A percentile compares a stretch with the other conserved stretches of the same genome.
These are phyloP conservation scores for Nasua narica DNA, from an alignment of 2,797 vertebrate genomes.

Conservation along the genomic window DNA sequence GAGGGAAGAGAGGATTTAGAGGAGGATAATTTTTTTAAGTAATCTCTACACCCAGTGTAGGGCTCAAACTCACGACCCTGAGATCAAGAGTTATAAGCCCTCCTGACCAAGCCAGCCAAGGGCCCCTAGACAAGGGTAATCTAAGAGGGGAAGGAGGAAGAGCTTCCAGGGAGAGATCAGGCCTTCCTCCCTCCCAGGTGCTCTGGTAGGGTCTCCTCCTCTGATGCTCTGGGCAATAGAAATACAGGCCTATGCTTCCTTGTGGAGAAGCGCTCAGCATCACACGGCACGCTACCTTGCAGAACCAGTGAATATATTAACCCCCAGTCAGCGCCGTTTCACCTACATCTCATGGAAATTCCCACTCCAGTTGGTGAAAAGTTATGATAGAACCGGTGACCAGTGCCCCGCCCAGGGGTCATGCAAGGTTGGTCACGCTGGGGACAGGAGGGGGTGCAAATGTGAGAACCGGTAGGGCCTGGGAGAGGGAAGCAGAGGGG, in stretches of 20 bases:
- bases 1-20: too few species aligned
- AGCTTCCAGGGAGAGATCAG: background rate
- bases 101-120: background rate
- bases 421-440: background rate
- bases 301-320: background rate
- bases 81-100: background rate
- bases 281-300: background rate
- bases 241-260: background rate
- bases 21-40: background rate
- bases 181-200: too few species aligned
- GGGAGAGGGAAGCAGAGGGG: background rate
- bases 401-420: background rate
- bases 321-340: rapidly evolving
- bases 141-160: background rate
- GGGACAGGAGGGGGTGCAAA: background rate
- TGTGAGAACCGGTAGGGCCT: background rate
- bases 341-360: rapidly evolving
- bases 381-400: background rate
- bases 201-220: background rate
- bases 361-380: rapidly evolving
- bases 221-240: background rate
- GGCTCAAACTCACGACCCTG: background rate
- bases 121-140: background rate
- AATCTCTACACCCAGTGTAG: background rate
- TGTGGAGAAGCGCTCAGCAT: background rate